Evolutionary conservation across 2,888 invertebrate genomes (phyloP).

Genomic region (Neoascia interrupta): DNA sequence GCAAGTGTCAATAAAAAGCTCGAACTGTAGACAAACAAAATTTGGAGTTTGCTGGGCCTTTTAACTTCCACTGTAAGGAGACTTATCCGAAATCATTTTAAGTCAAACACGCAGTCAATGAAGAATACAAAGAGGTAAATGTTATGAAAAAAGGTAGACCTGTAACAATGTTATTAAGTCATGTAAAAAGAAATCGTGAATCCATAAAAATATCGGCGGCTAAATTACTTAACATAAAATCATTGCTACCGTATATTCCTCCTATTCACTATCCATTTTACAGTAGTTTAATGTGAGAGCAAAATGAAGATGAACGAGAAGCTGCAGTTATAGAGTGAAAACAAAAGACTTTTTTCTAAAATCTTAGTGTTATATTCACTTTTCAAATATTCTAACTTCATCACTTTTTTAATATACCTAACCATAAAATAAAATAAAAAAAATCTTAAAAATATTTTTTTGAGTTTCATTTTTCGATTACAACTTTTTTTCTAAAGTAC

Average conservation of each 20-base stretch:
- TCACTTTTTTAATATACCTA: no score
- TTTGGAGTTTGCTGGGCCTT: slow-evolving; percentile 7
- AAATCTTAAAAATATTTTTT: no score
- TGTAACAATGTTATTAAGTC: background rate
- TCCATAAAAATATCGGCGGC: slow-evolving; percentile 4
- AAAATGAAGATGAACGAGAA: no score
- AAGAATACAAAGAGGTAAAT: slow-evolving; percentile 2
- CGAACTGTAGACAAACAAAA: background rate
- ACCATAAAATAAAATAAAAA: no score
- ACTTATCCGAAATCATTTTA: slow-evolving; percentile 1
- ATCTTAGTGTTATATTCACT: no score
- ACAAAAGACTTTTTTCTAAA: no score
- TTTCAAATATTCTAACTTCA: no score
- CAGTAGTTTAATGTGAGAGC: no score
- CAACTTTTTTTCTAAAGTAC: no score
- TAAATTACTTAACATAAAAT: background rate
- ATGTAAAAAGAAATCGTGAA: slow-evolving; percentile 9
- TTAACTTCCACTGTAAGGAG: slow-evolving; percentile 3
- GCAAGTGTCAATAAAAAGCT: slow-evolving; percentile 1
- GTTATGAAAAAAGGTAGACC: slow-evolving; percentile 9
- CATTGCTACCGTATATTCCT: background rate
- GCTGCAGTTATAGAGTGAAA: no score
- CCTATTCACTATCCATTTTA: background rate
- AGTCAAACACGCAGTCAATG: slow-evolving; percentile 4
- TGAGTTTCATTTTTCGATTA: no score